Base-by-base conservation (phyloP, 2,888 invertebrate species). In the Drosophila mimetica region DNA sequence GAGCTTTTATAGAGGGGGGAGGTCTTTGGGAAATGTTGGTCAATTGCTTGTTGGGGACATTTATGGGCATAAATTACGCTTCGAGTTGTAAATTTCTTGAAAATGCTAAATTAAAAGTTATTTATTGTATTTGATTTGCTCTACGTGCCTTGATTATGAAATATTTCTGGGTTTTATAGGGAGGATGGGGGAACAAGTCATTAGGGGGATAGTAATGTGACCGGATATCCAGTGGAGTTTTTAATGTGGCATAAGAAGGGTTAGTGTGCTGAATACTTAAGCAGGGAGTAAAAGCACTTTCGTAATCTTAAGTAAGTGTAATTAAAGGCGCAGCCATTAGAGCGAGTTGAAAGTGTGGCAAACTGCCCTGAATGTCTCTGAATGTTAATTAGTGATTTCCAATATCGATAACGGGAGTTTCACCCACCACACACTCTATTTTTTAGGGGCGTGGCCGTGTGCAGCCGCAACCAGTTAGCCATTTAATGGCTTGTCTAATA, bases 401-500 rank as follows among this genome's bases (percentile, higher is more conserved):
- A 22, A 60, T 60, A 58, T 46, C 44, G 36, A 46, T 37, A 60
- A 7, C 18, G 22, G 18, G 11, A 50, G 28, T 37, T 37, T 5
- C 9, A 20, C 53, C 20, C 42, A 8, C 20, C 20, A 13, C 41
- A 41, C 25, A 25, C 25, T 25, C 25, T 7, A 25, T 25, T 25
- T 22, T 25, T 25, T 14, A 18, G 57, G 36, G 60, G 52, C 51
- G 54, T 58, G 50, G 36, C 32, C 50, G 60, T 63, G 58, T 63
- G 58, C 42, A 34, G 34, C 14, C 47, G 30, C 51, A 67, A 50
- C 59, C 67, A 74, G 85, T 61, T 52, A 54, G 78, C 79, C 77
- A 77, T 81, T 81, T 81, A 86, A 86, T 86, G 77, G 87, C 85
- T 81, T 85, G 79, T 84, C 84, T 84, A 84, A 84, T 84, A 84